phyloP scores from a whole-genome alignment of 2,888 invertebrate species.

The Sminthurides aquaticus region DNA sequence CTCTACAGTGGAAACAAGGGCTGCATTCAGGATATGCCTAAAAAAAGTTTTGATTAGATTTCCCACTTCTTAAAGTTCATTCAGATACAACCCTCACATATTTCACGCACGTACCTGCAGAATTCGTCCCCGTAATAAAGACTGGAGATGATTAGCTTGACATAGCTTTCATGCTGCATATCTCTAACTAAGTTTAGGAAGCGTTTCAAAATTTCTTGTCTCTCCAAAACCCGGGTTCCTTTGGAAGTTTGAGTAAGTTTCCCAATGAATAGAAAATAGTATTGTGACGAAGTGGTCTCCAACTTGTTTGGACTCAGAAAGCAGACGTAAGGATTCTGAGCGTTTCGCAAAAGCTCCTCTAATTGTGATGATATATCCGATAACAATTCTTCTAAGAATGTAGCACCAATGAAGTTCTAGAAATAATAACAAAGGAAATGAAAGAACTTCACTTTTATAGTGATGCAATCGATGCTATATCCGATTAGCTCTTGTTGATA shows the following conservation, averaged over 20 bases:
- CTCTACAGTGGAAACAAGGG: conserved; percentile 51
- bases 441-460: no score
- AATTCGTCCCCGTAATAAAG: conserved; percentile 65
- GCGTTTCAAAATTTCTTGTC: conserved; percentile 54
- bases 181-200: conserved; percentile 46
- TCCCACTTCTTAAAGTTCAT: neutral
- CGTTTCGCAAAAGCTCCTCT: conserved; percentile 58
- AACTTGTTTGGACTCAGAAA: conserved; percentile 80
- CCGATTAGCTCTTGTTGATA: conserved; percentile 29
- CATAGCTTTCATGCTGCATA: conserved; percentile 82
- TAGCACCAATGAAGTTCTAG: conserved; percentile 39
- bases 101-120: conserved; percentile 39
- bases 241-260: conserved; percentile 54
- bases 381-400: conserved; percentile 67
- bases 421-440: neutral
- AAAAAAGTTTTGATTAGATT: conserved; percentile 24
- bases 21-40: conserved; percentile 53
- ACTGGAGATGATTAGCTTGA: conserved; percentile 85
- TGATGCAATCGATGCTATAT: neutral
- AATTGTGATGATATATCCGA: conserved; percentile 70
- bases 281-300: conserved; percentile 81
- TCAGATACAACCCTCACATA: no score
- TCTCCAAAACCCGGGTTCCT: conserved; percentile 62
- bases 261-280: conserved; percentile 89
- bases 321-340: conserved; percentile 74